Base-by-base conservation (phyloP, 2,888 invertebrate species). In the Ophraella communa region DNA sequence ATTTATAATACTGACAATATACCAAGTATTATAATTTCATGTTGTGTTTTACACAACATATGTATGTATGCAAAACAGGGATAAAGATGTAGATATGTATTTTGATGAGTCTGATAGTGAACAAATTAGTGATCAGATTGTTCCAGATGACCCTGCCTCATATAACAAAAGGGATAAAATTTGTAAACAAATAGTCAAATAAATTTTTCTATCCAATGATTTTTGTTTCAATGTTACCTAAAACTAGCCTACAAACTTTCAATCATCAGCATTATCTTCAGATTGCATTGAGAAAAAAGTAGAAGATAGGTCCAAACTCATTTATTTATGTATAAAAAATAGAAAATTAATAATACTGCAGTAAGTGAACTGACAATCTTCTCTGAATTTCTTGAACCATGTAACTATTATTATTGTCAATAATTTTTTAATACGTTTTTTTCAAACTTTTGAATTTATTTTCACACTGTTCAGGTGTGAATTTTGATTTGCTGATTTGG, bases 391-490 rank as follows among this genome's bases (percentile, higher is more conserved):
- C 30, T 33, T 53, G 8, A 53, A 53, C 53, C 53, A 35, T 20
- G 10, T 14, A 33, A n/a, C 44, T 56, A 27, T 18, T 56, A n/a
- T 56, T 44, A 14, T 56, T 56, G 21, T 42, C 55, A 39, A 21
- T 20, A 52, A 52, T 4, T 27, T 52, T 52, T 52, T 52, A 27
- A 52, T 52, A 52, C 2, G 52, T 10, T 27, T 55, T 55, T 2
- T n/a, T 55, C 1, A 55, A 7, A 11, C 42, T 42, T 44, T 56
- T 56, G n/a, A 56, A 56, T 44, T 56, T 45, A 44, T 56, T 56
- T 23, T 45, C 56, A 18, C 56, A 56, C 10, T 56, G 39, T 33
- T 55, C 42, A 3, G 14, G 42, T 18, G 39, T 55, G 8, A 55
- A 17, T 39, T 55, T 39, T 8, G 24, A 56, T 44, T 56, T 56